phyloP scores from a whole-genome alignment of 2,888 invertebrate species.

The Agrochola macilenta region DNA sequence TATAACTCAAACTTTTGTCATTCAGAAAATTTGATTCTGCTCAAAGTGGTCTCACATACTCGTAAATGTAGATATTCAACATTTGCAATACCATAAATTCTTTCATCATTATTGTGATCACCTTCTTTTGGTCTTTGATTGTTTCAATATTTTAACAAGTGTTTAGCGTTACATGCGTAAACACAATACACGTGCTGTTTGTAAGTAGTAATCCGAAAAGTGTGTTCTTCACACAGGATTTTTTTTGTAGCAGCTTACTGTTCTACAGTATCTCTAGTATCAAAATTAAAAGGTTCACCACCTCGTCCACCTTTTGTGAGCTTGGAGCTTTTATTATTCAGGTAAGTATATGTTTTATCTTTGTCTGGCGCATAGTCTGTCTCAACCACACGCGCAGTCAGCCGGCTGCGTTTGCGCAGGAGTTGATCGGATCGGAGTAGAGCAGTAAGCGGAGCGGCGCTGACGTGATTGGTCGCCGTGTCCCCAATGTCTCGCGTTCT shows the following conservation, averaged over 20 bases:
- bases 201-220: constrained; percentile 11
- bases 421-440: constrained; percentile 83
- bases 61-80: constrained; percentile 16
- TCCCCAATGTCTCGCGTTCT: constrained; percentile 75
- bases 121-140: constrained; percentile 23
- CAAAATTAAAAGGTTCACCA: constrained; percentile 74
- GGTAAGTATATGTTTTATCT: constrained; percentile 82
- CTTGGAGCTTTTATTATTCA: constrained; percentile 86
- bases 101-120: constrained; percentile 48
- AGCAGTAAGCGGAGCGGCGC: constrained; percentile 88
- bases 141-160: constrained; percentile 51
- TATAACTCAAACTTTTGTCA: constrained; percentile 54
- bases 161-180: constrained; percentile 15
- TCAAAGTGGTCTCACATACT: neutral
- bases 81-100: constrained; percentile 35
- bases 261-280: constrained; percentile 69
- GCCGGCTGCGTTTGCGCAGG: constrained; percentile 82
- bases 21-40: constrained; percentile 12
- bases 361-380: constrained; percentile 69
- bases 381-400: constrained; percentile 79
- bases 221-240: neutral
- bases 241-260: constrained; percentile 52
- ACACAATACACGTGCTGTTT: constrained; percentile 15
- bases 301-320: constrained; percentile 79
- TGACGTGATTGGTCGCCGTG: constrained; percentile 84